Evolutionary conservation across 2,888 invertebrate genomes (phyloP).

Genomic region (Barypeithes pellucidus): DNA sequence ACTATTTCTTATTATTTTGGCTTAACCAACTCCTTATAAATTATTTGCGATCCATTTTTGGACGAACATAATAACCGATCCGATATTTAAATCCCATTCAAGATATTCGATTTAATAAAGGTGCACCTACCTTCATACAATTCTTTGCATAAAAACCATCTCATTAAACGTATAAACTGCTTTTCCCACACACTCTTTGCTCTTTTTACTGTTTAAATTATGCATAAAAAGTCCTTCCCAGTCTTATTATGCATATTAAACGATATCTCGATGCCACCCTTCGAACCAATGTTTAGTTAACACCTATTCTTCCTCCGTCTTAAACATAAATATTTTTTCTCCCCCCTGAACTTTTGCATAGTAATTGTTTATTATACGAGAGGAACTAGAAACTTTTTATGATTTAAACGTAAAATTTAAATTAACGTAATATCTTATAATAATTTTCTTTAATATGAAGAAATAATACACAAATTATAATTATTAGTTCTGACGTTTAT

Average conservation of each 20-base stretch:
- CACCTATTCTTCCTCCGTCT: conserved; percentile 46
- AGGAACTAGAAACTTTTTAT: too few relatives aligned
- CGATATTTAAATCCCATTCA: conserved; percentile 37
- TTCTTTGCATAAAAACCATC: conserved; percentile 48
- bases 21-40: too few relatives aligned
- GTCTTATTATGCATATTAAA: conserved; percentile 49
- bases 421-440: too few relatives aligned
- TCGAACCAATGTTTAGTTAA: conserved; percentile 44
- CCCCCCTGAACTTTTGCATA: conserved; percentile 19
- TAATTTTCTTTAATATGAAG: too few relatives aligned
- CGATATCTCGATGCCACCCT: conserved; percentile 45
- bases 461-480: too few relatives aligned
- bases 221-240: conserved; percentile 45
- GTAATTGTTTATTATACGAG: conserved; percentile 18
- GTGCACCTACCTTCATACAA: conserved; percentile 29
- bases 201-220: conserved; percentile 44
- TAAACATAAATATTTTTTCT: conserved; percentile 42
- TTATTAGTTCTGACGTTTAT: too few relatives aligned
- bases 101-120: conserved; percentile 40
- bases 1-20: too few relatives aligned
- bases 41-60: too few relatives aligned
- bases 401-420: too few relatives aligned
- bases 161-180: conserved; percentile 41
- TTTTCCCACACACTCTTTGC: conserved; percentile 48
- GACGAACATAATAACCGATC: conserved; percentile 39